Percentiles rank a stretch among this genome's conserved stretches.
These are phyloP conservation scores for Xanthorhoe designata DNA, from an alignment of 2,888 invertebrate species.

Conservation along the genomic window DNA sequence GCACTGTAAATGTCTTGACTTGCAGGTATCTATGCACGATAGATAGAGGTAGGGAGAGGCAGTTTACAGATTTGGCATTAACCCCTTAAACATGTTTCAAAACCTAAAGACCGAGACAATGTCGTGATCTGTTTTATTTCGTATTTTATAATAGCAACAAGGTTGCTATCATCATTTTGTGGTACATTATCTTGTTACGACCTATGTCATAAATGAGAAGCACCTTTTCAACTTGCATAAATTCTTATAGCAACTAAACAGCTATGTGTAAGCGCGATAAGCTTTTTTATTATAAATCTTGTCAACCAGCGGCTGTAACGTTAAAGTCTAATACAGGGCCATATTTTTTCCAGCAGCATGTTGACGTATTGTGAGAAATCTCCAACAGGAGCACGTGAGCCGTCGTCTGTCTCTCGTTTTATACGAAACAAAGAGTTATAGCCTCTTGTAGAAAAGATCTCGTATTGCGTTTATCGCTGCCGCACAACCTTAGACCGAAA, in stretches of 20 bases:
- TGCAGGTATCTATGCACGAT: too few species aligned
- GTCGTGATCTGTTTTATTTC: not conserved
- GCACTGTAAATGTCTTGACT: too few species aligned
- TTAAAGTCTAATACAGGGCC: constrained; percentile 27
- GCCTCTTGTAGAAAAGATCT: constrained; percentile 45
- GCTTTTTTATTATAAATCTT: constrained; percentile 23
- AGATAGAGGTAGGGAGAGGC: too few species aligned
- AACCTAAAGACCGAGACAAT: not conserved
- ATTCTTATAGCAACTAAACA: constrained; percentile 6
- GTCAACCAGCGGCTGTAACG: constrained; percentile 12
- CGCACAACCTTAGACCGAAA: constrained; percentile 34
- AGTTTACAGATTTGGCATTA: too few species aligned
- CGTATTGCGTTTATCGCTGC: constrained; percentile 38
- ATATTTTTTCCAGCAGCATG: constrained; percentile 40
- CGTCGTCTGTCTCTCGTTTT: constrained; percentile 50
- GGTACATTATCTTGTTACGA: constrained; percentile 2
- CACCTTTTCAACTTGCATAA: not conserved
- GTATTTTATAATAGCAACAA: not conserved
- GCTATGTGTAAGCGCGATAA: not conserved
- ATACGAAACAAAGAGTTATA: constrained; percentile 58
- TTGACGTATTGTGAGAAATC: constrained; percentile 47
- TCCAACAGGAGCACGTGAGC: constrained; percentile 46
- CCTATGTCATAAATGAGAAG: not conserved
- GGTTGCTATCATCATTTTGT: constrained; percentile 1
- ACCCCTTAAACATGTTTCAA: not conserved